These are phyloP conservation scores for Tipula confusa DNA, from an alignment of 2,888 invertebrate species.

Conservation along the genomic window DNA sequence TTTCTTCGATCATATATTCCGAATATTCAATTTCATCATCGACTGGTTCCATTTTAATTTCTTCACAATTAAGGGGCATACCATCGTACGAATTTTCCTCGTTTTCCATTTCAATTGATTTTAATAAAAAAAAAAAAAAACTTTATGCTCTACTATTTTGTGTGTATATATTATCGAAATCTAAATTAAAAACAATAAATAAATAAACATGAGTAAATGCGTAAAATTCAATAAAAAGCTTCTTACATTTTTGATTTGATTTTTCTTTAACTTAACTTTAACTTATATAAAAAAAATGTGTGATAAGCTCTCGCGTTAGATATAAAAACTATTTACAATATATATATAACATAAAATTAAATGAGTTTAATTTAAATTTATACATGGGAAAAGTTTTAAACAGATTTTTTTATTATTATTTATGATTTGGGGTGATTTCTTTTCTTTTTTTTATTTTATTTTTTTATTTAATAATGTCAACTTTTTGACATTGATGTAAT, in stretches of 20 bases:
- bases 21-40: neutral
- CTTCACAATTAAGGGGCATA: neutral
- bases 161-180: neutral
- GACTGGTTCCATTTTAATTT: neutral
- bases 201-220: neutral
- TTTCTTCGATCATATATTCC: conserved; percentile 28
- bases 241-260: neutral
- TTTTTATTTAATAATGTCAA: conserved; percentile 26
- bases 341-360: neutral
- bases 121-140: neutral
- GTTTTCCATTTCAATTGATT: neutral
- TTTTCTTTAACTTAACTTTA: neutral
- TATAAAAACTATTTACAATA: neutral
- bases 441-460: neutral
- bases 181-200: neutral
- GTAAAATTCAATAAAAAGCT: neutral
- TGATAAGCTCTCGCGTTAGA: neutral
- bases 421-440: neutral
- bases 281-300: neutral
- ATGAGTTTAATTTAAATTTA: neutral
- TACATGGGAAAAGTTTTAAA: neutral
- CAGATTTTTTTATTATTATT: neutral
- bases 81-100: neutral
- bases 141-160: neutral
- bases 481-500: conserved; percentile 30